Percentiles rank a stretch among this genome's conserved stretches.
Evolutionary conservation across 1,140 invertebrate genomes (phyloP).

Genomic region (Cryptotermes secundus): DNA sequence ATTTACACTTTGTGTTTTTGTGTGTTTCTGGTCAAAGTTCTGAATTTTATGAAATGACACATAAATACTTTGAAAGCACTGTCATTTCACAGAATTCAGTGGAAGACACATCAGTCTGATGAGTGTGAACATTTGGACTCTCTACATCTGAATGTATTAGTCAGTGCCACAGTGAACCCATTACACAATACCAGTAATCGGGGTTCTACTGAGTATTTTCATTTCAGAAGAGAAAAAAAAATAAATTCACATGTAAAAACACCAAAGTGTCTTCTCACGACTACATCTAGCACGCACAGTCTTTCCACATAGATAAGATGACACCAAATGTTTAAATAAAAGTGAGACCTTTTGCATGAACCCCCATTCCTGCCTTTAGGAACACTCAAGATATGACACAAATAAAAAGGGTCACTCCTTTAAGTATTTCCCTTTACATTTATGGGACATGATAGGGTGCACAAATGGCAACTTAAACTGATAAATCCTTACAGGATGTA

Average conservation of each 20-base stretch:
- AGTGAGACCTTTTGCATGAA: slow-evolving; percentile 39
- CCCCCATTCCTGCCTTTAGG: background rate
- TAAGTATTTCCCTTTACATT: background rate
- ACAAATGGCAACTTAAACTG: too few species aligned
- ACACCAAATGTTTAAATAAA: slow-evolving; percentile 42
- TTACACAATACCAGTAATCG: background rate
- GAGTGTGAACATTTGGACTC: background rate
- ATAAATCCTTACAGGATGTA: too few species aligned
- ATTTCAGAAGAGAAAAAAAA: slow-evolving; percentile 39
- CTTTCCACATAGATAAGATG: slow-evolving; percentile 61
- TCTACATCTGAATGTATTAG: background rate
- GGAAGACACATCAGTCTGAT: background rate
- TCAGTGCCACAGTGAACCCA: background rate
- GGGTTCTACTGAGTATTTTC: slow-evolving; percentile 25
- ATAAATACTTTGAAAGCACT: background rate
- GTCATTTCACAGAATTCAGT: background rate
- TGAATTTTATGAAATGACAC: background rate
- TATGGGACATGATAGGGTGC: too few species aligned
- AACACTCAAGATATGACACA: background rate
- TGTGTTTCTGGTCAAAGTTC: background rate
- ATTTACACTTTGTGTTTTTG: background rate
- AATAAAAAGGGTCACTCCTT: slow-evolving; percentile 34
- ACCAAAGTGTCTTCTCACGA: slow-evolving; percentile 43
- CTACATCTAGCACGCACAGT: slow-evolving; percentile 44
- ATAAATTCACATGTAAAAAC: slow-evolving; percentile 43